Evolutionary conservation across 2,888 invertebrate species (phyloP), one percentile per base, ranked within the genome.

Genomic region (Prenolepis imparis): DNA sequence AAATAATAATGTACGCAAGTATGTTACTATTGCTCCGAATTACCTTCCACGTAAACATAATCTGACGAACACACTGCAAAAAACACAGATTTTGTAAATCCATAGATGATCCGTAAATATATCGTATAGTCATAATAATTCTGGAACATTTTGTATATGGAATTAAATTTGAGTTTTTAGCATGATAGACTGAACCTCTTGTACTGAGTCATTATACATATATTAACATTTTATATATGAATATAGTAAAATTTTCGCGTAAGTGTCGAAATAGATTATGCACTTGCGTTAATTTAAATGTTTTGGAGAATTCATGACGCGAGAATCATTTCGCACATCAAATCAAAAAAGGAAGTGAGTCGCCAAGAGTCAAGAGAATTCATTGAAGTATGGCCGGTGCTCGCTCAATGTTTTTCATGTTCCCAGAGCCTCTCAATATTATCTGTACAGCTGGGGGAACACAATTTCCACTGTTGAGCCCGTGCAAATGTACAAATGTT

Each of bases 381-480:
- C 36, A 61, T 28, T 61, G 78, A 80, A 72, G 78, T 80, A 84
- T 86, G 82, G 88, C 88, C 90, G 92, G 88, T 91, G 91, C 94
- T 94, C 93, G 92, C 93, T 93, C 94, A 94, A 94, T 94, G 94
- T 93, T 90, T 92, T 92, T 94, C 94, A 90, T 94, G 94, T 92
- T 93, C 94, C 94, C 94, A 94, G 91, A 94, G 94, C 94, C 93
- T 91, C 87, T 91, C 32, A 83, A 85, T 77, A 66, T 74, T 68
- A 11, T 78, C 81, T 86, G 80, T 84, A 94, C 94, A 94, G 94
- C 93, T 92, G 91, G 92, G 93, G 94, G 93, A 92, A 92, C 94
- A 94, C 92, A 93, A 92, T 91, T 92, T 94, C 92, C 94, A 94
- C 94, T 93, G 94, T 93, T 93, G 93, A 94, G 93, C 87, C 93